phyloP scores from a whole-genome alignment of 2,113 vertebrate genomes.

The Erythrocercus mccallii region DNA sequence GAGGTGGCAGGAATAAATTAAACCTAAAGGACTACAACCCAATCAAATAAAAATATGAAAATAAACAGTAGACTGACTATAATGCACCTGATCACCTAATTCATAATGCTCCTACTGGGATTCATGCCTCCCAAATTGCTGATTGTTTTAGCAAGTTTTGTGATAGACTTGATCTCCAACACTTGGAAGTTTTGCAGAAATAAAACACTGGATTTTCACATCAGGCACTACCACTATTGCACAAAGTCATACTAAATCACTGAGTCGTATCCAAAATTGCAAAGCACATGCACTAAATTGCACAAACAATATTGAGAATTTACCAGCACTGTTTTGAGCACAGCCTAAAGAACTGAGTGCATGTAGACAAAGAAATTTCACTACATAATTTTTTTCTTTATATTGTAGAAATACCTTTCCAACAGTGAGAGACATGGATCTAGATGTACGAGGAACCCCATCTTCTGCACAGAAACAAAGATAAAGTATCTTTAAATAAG shows the following conservation, averaged over 20 bases:
- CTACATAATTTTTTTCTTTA: background rate
- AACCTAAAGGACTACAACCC: background rate
- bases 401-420: constrained; percentile 84
- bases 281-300: background rate
- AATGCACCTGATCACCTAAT: background rate
- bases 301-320: background rate
- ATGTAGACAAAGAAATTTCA: background rate
- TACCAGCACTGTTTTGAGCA: background rate
- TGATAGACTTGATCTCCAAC: background rate
- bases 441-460: constrained; percentile 86
- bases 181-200: background rate
- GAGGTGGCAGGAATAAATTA: background rate
- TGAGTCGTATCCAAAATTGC: background rate
- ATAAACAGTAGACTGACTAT: background rate
- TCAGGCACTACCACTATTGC: background rate
- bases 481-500: background rate
- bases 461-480: constrained; percentile 81
- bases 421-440: constrained; percentile 92
- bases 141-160: background rate
- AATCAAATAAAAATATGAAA: background rate
- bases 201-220: background rate
- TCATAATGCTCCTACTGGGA: background rate
- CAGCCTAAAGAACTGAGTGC: background rate
- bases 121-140: background rate
- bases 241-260: background rate